phyloP scores from a whole-genome alignment of 2,113 vertebrate species.

The Cichladusa arquata region DNA sequence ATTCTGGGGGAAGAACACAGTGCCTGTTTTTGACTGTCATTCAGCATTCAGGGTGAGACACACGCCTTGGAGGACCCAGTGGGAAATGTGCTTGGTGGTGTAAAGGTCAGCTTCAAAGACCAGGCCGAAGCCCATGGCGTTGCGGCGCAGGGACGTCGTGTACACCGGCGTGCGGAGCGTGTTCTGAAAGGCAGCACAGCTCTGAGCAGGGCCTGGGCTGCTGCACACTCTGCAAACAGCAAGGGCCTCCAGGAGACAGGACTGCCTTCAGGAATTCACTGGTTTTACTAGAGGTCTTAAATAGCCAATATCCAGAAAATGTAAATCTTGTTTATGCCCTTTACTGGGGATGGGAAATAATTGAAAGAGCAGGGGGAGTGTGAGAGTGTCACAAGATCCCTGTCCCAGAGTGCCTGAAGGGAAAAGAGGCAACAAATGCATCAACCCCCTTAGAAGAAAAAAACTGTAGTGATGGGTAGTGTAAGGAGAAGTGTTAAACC shows the following conservation, averaged over 20 bases:
- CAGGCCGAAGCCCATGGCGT: slow-evolving; percentile 88
- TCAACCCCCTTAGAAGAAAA: background rate
- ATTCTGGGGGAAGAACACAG: accelerated
- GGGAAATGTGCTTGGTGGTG: slow-evolving; percentile 85
- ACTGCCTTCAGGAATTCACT: background rate
- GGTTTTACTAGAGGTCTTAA: background rate
- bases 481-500: background rate
- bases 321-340: background rate
- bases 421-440: background rate
- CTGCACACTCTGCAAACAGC: accelerated
- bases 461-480: accelerated
- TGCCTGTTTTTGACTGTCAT: background rate
- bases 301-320: background rate
- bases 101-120: slow-evolving; percentile 93
- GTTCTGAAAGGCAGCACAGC: slow-evolving; percentile 70
- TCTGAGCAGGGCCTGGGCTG: background rate
- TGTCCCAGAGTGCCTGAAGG: background rate
- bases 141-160: slow-evolving; percentile 88
- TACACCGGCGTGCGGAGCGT: slow-evolving; percentile 91
- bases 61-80: slow-evolving; percentile 93
- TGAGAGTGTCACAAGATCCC: background rate
- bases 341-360: background rate
- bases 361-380: too few species aligned
- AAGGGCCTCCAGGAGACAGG: background rate
- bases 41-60: slow-evolving; percentile 89